Conservation (phyloP, 2,888 invertebrate genomes). For the Metellina segmentata region DNA sequence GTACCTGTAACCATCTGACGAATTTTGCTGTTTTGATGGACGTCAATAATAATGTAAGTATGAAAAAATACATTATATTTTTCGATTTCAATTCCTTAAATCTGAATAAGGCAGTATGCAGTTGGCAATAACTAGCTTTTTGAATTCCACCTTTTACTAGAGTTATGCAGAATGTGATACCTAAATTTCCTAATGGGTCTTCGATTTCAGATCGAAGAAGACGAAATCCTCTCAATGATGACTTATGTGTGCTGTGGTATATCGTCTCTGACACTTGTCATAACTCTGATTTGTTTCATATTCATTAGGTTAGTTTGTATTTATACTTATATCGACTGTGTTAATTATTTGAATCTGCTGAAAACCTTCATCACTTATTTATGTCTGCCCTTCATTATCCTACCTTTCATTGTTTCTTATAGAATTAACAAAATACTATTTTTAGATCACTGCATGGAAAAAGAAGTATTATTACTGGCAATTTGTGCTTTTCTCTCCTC, state of each 20-base stretch:
- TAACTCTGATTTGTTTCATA: slow-evolving; percentile 71
- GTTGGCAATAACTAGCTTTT: too few relatives aligned
- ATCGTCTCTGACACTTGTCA: slow-evolving; percentile 72
- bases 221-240: slow-evolving; percentile 63
- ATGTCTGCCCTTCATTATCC: too few relatives aligned
- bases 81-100: too few relatives aligned
- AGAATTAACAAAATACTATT: neutral
- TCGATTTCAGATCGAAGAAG: slow-evolving; percentile 31
- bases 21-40: slow-evolving; percentile 76
- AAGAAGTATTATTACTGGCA: slow-evolving; percentile 75
- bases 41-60: slow-evolving; percentile 62
- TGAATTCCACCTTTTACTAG: neutral
- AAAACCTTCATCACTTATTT: neutral
- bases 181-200: too few relatives aligned
- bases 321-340: neutral
- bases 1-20: slow-evolving; percentile 68
- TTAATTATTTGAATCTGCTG: neutral
- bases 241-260: slow-evolving; percentile 72
- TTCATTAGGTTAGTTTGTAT: slow-evolving; percentile 51
- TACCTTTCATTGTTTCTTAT: neutral
- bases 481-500: slow-evolving; percentile 76
- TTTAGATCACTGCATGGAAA: slow-evolving; percentile 66
- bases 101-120: too few relatives aligned
- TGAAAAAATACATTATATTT: neutral
- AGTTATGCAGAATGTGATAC: too few relatives aligned